Base-by-base conservation (phyloP, 1,140 invertebrate species). In the Grapholita molesta region DNA sequence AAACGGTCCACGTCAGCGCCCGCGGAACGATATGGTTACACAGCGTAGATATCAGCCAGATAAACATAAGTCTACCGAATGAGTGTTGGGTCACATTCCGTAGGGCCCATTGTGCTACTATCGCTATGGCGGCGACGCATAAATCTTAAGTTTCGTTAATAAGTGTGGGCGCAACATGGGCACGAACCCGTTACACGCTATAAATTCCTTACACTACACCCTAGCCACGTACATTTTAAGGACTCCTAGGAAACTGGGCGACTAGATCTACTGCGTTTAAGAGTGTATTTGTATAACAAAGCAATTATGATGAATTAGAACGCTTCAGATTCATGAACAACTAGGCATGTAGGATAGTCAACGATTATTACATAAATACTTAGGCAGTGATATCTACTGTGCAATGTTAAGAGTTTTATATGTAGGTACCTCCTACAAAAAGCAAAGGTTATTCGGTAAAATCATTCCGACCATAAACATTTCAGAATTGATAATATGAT, bases 111-210 rank as follows among this genome's bases (percentile, higher is more conserved):
- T 85, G 83, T 85, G 75, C 79, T 78, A 83, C 78, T 81, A 83
- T 85, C 79, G 85, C 80, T 82, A 75, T 79, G 75, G 52, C 79
- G 80, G 80, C 78, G 78, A 82, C 76, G 86, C 80, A 88, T 89
- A 89, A 89, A 89, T 89, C 86, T 86, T n/a, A 66, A 80, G 78
- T 88, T 88, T 84, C 70, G 82, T 89, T 89, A 89, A 88, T 84
- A 86, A 80, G 83, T 82, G 86, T 91, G 80, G 89, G 89, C 82
- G 86, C 74, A 79, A 84, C 77, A 70, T 73, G 78, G 77, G 72
- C 82, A 81, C 80, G 80, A 77, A 78, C 76, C 80, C 75, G 82
- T 82, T 82, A 82, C 75, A 67, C 73, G 35, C 68, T 69, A 77
- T 81, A 84, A 78, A 80, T 83, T 78, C 71, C 67, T 71, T 75